Evolutionary conservation across 2,797 vertebrate genomes (phyloP).

Genomic region (Pseudochaenichthys georgianus): DNA sequence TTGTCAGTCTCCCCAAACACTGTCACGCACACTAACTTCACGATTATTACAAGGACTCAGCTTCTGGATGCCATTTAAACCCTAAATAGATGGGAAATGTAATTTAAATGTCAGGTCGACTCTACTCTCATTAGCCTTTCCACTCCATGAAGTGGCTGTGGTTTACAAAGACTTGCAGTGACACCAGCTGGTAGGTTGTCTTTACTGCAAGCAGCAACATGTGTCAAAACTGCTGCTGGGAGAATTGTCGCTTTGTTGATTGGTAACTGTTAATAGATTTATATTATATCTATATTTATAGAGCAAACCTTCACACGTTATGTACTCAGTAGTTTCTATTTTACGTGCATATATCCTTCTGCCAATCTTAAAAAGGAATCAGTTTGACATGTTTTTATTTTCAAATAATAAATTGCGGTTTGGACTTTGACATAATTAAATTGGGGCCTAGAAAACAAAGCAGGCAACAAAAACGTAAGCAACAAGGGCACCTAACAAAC

Average conservation of each 20-base stretch:
- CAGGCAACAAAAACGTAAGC: background rate
- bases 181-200: conserved; percentile 74
- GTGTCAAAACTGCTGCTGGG: conserved; percentile 15
- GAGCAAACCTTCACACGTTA: background rate
- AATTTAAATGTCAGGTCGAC: conserved; percentile 69
- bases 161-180: conserved; percentile 74
- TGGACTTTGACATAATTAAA: conserved; percentile 4
- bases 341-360: conserved; percentile 7
- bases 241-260: background rate
- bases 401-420: background rate
- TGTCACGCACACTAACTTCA: conserved; percentile 58
- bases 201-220: conserved; percentile 50
- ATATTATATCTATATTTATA: background rate
- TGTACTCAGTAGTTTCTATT: conserved; percentile 6
- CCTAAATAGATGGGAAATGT: conserved; percentile 77
- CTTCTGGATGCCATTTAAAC: conserved; percentile 71
- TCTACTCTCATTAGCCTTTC: conserved; percentile 45
- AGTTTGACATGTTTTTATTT: conserved; percentile 6
- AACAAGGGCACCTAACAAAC: conserved; percentile 3
- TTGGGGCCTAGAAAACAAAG: background rate
- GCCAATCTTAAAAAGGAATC: conserved; percentile 1
- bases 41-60: conserved; percentile 65
- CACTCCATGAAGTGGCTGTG: conserved; percentile 13
- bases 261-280: background rate
- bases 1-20: conserved; percentile 47